A percentile compares a stretch with the other conserved stretches of the same genome.
These are phyloP conservation scores for Micromesistius poutassou DNA, from an alignment of 2,797 vertebrate species.

Conservation along the genomic window DNA sequence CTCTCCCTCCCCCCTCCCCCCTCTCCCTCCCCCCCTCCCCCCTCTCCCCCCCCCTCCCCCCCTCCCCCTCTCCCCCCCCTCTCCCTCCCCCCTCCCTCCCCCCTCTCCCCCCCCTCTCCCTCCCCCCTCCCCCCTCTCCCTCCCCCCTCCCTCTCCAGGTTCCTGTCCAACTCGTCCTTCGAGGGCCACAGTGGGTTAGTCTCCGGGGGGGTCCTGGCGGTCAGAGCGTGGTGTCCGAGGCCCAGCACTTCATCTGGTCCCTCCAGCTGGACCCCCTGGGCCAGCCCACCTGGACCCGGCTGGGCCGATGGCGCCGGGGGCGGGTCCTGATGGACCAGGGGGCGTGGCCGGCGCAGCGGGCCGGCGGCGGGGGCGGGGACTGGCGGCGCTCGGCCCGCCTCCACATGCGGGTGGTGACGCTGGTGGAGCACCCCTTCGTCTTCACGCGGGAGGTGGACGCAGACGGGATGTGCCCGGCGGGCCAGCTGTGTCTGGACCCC, in stretches of 20 bases:
- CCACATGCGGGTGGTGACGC: conserved; percentile 89
- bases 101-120: conserved; percentile 7
- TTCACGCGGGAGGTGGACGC: conserved; percentile 95
- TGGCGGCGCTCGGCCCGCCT: conserved; percentile 80
- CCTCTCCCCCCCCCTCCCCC: background rate
- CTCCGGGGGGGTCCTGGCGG: conserved; percentile 46
- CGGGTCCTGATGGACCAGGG: conserved; percentile 88
- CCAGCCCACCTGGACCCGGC: conserved; percentile 92
- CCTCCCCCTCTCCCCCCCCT: conserved; percentile 11
- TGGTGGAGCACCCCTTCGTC: conserved; percentile 96
- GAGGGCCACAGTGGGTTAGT: conserved; percentile 89
- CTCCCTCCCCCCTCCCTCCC: conserved; percentile 21
- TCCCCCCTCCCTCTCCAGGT: conserved; percentile 69
- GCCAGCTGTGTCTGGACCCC: conserved; percentile 90
- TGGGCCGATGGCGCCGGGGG: conserved; percentile 90
- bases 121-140: background rate
- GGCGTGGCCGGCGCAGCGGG: conserved; percentile 85
- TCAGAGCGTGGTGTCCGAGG: conserved; percentile 83
- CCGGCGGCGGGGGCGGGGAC: conserved; percentile 62
- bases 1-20: conserved; percentile 12
- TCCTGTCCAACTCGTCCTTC: conserved; percentile 90
- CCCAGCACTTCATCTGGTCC: conserved; percentile 97
- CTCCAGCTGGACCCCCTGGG: conserved; percentile 93
- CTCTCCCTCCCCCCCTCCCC: background rate
- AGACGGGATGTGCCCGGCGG: conserved; percentile 90